phyloP scores from a whole-genome alignment of 2,113 vertebrate species.

The Ochotona curzoniae region DNA sequence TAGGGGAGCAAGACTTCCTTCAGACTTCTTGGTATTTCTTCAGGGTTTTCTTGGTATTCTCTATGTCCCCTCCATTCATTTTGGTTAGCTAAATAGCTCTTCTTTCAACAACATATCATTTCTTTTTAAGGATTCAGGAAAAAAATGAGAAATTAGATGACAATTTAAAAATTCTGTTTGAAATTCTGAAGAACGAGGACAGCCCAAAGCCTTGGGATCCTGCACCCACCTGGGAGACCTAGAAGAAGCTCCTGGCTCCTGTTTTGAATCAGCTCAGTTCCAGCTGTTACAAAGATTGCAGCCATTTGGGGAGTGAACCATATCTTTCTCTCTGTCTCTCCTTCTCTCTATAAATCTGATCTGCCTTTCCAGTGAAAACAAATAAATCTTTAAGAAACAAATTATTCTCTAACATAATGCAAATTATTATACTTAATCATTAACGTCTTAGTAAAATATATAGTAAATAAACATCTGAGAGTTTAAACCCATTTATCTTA shows the following conservation, averaged over 20 bases:
- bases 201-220: not conserved
- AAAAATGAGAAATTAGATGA: not conserved
- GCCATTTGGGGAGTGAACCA: too few relatives aligned
- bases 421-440: not conserved
- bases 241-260: too few relatives aligned
- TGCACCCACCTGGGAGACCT: too few relatives aligned
- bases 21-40: too few relatives aligned
- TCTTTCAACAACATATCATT: slow-evolving; percentile 17
- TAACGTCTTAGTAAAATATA: not conserved
- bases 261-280: too few relatives aligned
- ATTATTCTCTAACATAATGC: not conserved
- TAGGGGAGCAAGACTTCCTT: not conserved
- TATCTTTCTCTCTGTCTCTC: too few relatives aligned
- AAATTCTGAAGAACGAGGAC: not conserved
- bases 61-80: not conserved
- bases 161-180: not conserved
- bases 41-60: not conserved
- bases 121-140: not conserved
- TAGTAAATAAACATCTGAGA: not conserved
- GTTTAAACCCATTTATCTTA: slow-evolving; percentile 10
- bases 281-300: too few relatives aligned
- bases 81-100: not conserved
- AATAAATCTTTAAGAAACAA: too few relatives aligned
- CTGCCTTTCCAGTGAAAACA: too few relatives aligned
- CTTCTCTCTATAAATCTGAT: too few relatives aligned